phyloP scores from a whole-genome alignment of 2,797 vertebrate genomes.

The Arrhamphus sclerolepis region DNA sequence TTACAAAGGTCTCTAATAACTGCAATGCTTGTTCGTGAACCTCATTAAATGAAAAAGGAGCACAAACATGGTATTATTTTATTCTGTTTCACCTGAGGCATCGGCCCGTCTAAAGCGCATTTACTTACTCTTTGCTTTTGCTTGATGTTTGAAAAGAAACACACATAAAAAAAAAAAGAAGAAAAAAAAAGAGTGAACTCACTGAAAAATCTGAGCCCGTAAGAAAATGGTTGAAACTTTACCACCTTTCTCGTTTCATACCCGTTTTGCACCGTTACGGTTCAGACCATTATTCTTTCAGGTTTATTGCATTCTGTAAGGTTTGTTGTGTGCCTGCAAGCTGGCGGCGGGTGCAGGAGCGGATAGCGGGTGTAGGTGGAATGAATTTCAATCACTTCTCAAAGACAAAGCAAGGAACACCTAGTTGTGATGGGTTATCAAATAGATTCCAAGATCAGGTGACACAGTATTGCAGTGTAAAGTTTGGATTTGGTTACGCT shows the following conservation, averaged over 20 bases:
- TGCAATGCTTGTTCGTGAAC: slow-evolving; percentile 41
- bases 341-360: slow-evolving; percentile 44
- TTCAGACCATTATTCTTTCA: slow-evolving; percentile 23
- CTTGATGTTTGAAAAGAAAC: not conserved
- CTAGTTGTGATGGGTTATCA: slow-evolving; percentile 70
- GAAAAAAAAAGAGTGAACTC: slow-evolving; percentile 3
- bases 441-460: slow-evolving; percentile 53
- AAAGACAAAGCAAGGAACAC: slow-evolving; percentile 73
- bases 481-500: slow-evolving; percentile 59
- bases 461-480: slow-evolving; percentile 66
- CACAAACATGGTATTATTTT: slow-evolving; percentile 27
- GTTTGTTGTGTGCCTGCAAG: slow-evolving; percentile 37
- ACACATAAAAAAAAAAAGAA: too few relatives aligned
- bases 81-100: slow-evolving; percentile 20
- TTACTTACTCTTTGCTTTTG: slow-evolving; percentile 3
- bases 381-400: slow-evolving; percentile 75
- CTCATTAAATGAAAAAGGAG: slow-evolving; percentile 52
- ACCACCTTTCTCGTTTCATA: slow-evolving; percentile 3
- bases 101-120: slow-evolving; percentile 17
- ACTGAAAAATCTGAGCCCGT: slow-evolving; percentile 3
- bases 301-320: slow-evolving; percentile 43
- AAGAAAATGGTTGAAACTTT: not conserved
- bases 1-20: slow-evolving; percentile 40
- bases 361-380: slow-evolving; percentile 44
- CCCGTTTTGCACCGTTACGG: slow-evolving; percentile 9